These are phyloP conservation scores for Eulithis prunata DNA, from an alignment of 2,888 invertebrate genomes.

Conservation along the genomic window DNA sequence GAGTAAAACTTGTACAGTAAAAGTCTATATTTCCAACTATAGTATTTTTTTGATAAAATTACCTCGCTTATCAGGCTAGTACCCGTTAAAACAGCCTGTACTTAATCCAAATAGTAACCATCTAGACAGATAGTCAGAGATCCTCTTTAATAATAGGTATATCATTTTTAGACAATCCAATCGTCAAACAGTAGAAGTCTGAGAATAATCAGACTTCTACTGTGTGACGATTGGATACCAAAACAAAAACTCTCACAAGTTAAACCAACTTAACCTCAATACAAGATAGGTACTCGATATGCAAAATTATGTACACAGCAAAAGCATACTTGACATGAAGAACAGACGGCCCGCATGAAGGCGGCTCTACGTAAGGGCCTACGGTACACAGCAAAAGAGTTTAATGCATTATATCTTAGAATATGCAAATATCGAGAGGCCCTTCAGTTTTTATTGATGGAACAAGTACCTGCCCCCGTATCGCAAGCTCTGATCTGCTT, in stretches of 20 bases:
- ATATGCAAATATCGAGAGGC: conserved; percentile 56
- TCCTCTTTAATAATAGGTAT: too few species aligned
- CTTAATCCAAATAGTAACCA: too few species aligned
- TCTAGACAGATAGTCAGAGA: too few species aligned
- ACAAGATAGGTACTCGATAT: conserved; percentile 36
- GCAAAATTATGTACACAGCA: conserved; percentile 58
- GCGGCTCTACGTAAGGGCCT: conserved; percentile 11
- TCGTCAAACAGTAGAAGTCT: too few species aligned
- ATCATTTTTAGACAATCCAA: too few species aligned
- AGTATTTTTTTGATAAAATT: too few species aligned
- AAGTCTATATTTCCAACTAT: too few species aligned
- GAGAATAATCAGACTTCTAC: too few species aligned
- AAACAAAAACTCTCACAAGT: conserved; percentile 40
- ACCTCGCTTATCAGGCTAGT: too few species aligned
- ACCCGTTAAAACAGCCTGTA: too few species aligned
- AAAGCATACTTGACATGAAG: conserved; percentile 45
- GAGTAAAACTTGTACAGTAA: too few species aligned
- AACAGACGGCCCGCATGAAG: conserved; percentile 69
- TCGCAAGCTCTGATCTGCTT: too few species aligned
- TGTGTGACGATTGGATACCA: not conserved
- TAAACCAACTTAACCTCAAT: conserved; percentile 41
- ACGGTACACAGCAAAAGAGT: conserved; percentile 41
- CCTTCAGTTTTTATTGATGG: conserved; percentile 38
- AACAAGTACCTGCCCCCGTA: conserved; percentile 5
- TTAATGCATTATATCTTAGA: conserved; percentile 55